Base-by-base conservation (phyloP, 2,888 invertebrate species). In the Synanthedon andrenaeformis region DNA sequence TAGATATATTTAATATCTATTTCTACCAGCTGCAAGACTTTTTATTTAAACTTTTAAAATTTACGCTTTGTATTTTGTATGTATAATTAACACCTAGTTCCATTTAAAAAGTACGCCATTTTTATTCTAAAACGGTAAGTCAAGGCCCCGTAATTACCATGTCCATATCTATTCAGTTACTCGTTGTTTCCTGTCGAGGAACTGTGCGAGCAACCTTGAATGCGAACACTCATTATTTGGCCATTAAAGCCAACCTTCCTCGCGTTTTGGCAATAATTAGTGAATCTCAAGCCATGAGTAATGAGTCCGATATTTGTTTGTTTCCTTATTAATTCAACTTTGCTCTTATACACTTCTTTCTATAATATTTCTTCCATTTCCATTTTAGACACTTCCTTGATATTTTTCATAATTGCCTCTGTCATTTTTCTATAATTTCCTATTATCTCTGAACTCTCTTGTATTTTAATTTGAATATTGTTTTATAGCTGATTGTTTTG, bases 61-160 rank as follows among this genome's bases (percentile, higher is more conserved):
- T 23, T 23, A 23, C 23, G 4, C 23, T 23, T 23, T 23, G 23
- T 5, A 10, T 35, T 35, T 35, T 10, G 35, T 35, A 35, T 35
- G 35, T 10, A 35, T 62, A 59, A 62, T 66, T 63, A 62, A 64
- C 65, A 62, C 53, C 63, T 57, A 70, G 70, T 58, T 69, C 69
- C 67, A 74, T 80, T 81, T 74, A 75, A 76, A 78, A 71, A 73
- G 77, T 53, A 52, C 72, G 73, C 67, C 66, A 74, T 79, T 82
- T 75, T 79, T 79, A 76, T 78, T 82, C 79, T 79, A 79, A 85
- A 85, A 84, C 85, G 81, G 84, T 84, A 82, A 84, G 79, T 82
- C 84, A 84, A 85, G 86, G 86, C 65, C 73, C 62, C 66, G 67
- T 79, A 82, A 85, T 86, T 83, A 78, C 79, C 76, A 76, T 74